Evolutionary conservation across 2,797 vertebrate genomes (phyloP).

Genomic region (Schizothorax lantsangensis): DNA sequence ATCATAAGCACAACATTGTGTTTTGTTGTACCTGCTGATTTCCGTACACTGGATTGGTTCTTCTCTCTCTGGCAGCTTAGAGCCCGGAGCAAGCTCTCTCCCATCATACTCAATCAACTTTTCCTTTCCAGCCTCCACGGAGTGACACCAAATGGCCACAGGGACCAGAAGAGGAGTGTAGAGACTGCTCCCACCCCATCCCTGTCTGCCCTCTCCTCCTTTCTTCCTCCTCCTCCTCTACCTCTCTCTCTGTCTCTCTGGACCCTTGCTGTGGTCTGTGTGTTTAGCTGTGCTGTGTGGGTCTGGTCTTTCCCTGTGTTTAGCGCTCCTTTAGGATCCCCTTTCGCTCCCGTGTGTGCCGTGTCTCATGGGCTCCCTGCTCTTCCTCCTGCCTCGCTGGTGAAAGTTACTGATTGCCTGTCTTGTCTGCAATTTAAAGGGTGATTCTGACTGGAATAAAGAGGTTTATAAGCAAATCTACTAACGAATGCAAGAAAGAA

Average conservation of each 20-base stretch:
- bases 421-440: slow-evolving; percentile 91
- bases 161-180: slow-evolving; percentile 58
- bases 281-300: slow-evolving; percentile 57
- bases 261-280: slow-evolving; percentile 49
- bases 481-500: slow-evolving; percentile 61
- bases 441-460: slow-evolving; percentile 53
- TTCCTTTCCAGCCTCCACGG: slow-evolving; percentile 61
- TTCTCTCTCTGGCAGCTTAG: slow-evolving; percentile 41
- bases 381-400: slow-evolving; percentile 84
- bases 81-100: slow-evolving; percentile 38
- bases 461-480: slow-evolving; percentile 50
- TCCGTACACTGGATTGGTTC: slow-evolving; percentile 53
- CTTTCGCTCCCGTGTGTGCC: slow-evolving; percentile 73
- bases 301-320: slow-evolving; percentile 57
- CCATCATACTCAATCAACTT: slow-evolving; percentile 54
- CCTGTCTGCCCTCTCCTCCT: slow-evolving; percentile 42
- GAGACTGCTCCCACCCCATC: slow-evolving; percentile 52
- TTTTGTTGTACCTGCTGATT: slow-evolving; percentile 55
- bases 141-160: slow-evolving; percentile 38
- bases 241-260: slow-evolving; percentile 54
- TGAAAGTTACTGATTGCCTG: slow-evolving; percentile 99
- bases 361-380: slow-evolving; percentile 77
- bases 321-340: slow-evolving; percentile 55
- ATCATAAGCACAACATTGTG: slow-evolving; percentile 14
- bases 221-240: slow-evolving; percentile 42